These are phyloP conservation scores for Eulemur macaco DNA, from an alignment of 2,113 vertebrate genomes.

Conservation along the genomic window DNA sequence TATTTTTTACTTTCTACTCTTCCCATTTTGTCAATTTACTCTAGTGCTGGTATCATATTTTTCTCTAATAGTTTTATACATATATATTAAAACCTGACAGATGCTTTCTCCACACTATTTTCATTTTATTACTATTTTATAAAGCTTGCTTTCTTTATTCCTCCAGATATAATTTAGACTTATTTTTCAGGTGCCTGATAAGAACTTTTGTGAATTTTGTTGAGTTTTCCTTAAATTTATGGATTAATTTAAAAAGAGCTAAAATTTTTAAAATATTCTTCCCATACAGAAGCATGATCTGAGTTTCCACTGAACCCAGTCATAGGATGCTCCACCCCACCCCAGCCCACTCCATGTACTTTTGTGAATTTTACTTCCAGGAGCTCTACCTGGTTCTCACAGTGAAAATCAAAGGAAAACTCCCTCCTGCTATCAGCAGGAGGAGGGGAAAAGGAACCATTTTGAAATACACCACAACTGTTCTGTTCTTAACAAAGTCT, in stretches of 20 bases:
- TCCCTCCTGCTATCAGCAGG: background rate
- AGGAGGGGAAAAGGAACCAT: background rate
- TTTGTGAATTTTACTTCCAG: background rate
- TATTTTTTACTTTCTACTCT: background rate
- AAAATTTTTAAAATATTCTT: background rate
- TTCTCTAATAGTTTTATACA: background rate
- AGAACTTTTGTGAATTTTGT: background rate
- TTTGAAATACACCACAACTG: too few species aligned
- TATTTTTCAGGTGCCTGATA: background rate
- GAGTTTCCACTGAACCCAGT: background rate
- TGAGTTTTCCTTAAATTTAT: background rate
- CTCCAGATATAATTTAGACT: background rate
- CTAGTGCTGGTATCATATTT: background rate
- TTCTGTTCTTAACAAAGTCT: too few species aligned
- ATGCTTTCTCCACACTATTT: background rate
- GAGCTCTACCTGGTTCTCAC: background rate
- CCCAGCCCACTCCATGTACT: background rate
- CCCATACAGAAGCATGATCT: background rate
- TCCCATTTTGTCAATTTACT: background rate
- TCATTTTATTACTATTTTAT: conserved; percentile 33
- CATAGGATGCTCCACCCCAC: background rate
- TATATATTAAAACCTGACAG: background rate
- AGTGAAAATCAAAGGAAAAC: background rate
- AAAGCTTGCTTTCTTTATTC: background rate
- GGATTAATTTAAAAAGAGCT: background rate